phyloP scores from a whole-genome alignment of 2,113 vertebrate genomes.

The Trinectes maculatus region DNA sequence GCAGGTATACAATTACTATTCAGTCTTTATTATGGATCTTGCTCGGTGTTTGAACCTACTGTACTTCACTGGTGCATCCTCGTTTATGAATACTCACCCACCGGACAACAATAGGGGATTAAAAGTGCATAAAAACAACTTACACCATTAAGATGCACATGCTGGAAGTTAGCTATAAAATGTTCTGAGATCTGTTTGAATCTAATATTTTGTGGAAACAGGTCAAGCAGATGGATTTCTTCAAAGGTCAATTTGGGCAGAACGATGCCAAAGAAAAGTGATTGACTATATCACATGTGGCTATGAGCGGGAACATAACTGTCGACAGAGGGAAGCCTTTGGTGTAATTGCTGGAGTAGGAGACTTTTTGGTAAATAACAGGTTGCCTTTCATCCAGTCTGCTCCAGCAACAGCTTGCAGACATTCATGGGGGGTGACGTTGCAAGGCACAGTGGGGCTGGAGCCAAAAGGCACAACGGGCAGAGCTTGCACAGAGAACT shows the following conservation, averaged over 20 bases:
- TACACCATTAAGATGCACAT: background rate
- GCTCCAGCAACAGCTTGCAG: constrained; percentile 76
- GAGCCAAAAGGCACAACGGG: constrained; percentile 73
- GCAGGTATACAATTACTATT: constrained; percentile 16
- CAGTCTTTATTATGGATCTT: constrained; percentile 54
- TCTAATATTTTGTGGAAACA: constrained; percentile 11
- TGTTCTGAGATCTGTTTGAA: constrained; percentile 15
- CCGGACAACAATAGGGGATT: constrained; percentile 33
- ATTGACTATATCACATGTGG: constrained; percentile 60
- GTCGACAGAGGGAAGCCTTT: constrained; percentile 58
- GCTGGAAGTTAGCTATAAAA: constrained; percentile 7
- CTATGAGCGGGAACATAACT: constrained; percentile 45
- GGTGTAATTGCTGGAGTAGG: constrained; percentile 61
- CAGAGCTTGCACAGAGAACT: constrained; percentile 47
- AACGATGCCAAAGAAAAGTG: constrained; percentile 45
- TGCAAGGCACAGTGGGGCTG: constrained; percentile 55
- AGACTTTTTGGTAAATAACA: constrained; percentile 69
- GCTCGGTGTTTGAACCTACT: constrained; percentile 23
- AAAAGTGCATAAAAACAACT: constrained; percentile 11
- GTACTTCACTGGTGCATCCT: constrained; percentile 17
- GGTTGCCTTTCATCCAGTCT: constrained; percentile 75
- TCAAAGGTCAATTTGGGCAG: constrained; percentile 41
- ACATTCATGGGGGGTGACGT: constrained; percentile 60
- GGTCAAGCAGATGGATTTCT: constrained; percentile 35
- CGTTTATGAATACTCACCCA: constrained; percentile 10